These are phyloP conservation scores for Taxidea taxus DNA, from an alignment of 2,113 vertebrate genomes.

Conservation along the genomic window DNA sequence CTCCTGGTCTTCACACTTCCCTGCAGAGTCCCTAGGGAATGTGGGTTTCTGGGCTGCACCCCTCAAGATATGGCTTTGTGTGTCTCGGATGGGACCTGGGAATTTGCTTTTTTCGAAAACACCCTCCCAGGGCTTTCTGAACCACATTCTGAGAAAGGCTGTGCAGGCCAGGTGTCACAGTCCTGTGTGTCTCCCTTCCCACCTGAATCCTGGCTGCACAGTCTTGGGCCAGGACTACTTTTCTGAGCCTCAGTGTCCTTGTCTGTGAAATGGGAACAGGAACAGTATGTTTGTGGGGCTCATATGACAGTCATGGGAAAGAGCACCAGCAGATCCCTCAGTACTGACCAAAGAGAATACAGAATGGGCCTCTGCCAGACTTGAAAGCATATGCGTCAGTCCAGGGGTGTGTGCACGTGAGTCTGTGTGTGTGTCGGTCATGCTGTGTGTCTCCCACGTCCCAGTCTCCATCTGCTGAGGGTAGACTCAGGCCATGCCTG, in stretches of 20 bases:
- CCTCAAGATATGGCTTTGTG: not conserved
- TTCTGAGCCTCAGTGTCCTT: not conserved
- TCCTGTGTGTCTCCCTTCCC: no score
- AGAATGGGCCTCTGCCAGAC: not conserved
- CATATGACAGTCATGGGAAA: not conserved
- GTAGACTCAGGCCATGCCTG: not conserved
- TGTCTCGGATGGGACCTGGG: not conserved
- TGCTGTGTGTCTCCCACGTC: not conserved
- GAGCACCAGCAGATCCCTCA: not conserved
- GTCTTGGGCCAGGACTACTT: not conserved
- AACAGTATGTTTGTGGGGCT: not conserved
- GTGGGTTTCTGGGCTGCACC: not conserved
- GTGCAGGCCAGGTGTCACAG: not conserved
- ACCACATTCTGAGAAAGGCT: not conserved
- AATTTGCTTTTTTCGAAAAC: not conserved
- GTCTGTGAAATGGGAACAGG: not conserved
- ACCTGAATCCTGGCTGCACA: not conserved
- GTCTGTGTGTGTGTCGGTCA: fast-evolving
- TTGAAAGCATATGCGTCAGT: not conserved
- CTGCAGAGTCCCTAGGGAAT: not conserved
- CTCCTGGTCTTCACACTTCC: not conserved
- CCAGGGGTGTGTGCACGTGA: not conserved
- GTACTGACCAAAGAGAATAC: not conserved
- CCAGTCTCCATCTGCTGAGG: not conserved
- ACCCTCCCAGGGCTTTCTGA: not conserved